Conservation (phyloP, 2,797 vertebrate genomes). For the Hydrocynus forskahlii region DNA sequence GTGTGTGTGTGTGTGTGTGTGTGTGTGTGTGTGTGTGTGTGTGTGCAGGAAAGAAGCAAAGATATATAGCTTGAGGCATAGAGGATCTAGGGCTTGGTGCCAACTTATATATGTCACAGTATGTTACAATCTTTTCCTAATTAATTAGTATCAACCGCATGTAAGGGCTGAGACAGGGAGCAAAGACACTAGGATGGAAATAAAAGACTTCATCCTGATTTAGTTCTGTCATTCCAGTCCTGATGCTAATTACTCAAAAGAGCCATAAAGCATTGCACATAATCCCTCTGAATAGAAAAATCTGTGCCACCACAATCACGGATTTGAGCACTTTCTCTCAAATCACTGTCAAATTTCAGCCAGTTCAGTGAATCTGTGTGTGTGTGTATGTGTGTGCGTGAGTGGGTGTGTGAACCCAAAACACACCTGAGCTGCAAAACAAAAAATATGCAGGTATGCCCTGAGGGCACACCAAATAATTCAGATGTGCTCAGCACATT, state of each 20-base stretch:
- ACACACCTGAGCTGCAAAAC: slow-evolving; percentile 18
- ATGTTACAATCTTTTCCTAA: slow-evolving; percentile 53
- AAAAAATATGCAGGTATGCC: slow-evolving; percentile 24
- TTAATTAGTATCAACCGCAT: slow-evolving; percentile 54
- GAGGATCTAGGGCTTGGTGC: slow-evolving; percentile 47
- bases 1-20: slow-evolving; percentile 26
- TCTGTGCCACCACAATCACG: slow-evolving; percentile 10
- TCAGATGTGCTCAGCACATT: slow-evolving; percentile 22
- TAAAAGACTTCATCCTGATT: slow-evolving; percentile 22
- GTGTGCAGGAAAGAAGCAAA: not conserved
- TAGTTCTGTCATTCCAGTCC: slow-evolving; percentile 48
- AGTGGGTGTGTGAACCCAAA: not conserved
- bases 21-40: slow-evolving; percentile 25
- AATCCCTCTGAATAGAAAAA: slow-evolving; percentile 35
- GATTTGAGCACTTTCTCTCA: slow-evolving; percentile 39
- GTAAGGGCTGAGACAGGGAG: slow-evolving; percentile 22
- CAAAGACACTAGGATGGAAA: not conserved
- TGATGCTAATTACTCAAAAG: slow-evolving; percentile 53
- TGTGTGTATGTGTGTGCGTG: not conserved
- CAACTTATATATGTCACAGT: slow-evolving; percentile 54
- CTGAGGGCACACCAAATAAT: slow-evolving; percentile 17
- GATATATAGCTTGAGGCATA: slow-evolving; percentile 45
- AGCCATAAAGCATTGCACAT: slow-evolving; percentile 41
- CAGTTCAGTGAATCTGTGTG: not conserved
- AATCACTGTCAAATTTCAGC: slow-evolving; percentile 27